phyloP scores from a whole-genome alignment of 2,797 vertebrate genomes.

The Alfaro cultratus region DNA sequence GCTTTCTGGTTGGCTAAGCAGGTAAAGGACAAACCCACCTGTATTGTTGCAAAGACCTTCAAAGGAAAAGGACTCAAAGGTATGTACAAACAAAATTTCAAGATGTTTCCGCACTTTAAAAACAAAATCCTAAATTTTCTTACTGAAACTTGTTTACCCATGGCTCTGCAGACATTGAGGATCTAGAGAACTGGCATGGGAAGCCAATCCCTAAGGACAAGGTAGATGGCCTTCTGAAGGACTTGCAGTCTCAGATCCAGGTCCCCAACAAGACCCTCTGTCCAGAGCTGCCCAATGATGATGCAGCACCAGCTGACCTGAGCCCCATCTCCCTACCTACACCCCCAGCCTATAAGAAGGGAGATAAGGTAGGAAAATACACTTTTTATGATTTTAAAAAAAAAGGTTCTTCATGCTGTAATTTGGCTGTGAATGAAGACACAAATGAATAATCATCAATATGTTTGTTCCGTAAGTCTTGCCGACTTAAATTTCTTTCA shows the following conservation, averaged over 20 bases:
- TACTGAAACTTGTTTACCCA: background rate
- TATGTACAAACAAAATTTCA: slow-evolving; percentile 43
- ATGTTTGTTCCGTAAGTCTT: no score
- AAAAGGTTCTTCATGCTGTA: background rate
- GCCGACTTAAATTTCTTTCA: background rate
- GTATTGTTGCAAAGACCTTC: slow-evolving; percentile 89
- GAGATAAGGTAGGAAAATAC: slow-evolving; percentile 81
- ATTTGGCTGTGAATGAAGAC: background rate
- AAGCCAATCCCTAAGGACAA: slow-evolving; percentile 87
- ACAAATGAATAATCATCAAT: background rate
- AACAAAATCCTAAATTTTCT: background rate
- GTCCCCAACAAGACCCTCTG: slow-evolving; percentile 74
- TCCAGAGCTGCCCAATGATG: slow-evolving; percentile 79
- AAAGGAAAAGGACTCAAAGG: slow-evolving; percentile 89
- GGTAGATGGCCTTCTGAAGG: slow-evolving; percentile 77
- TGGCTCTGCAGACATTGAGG: slow-evolving; percentile 82
- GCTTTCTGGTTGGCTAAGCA: slow-evolving; percentile 86
- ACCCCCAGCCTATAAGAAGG: slow-evolving; percentile 81
- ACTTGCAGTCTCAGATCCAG: slow-evolving; percentile 83
- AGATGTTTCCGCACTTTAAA: accelerated
- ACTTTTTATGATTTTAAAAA: background rate
- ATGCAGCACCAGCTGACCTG: slow-evolving; percentile 72
- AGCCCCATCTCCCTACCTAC: slow-evolving; percentile 71
- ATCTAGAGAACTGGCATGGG: slow-evolving; percentile 88
- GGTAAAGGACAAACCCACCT: slow-evolving; percentile 86